Conservation (phyloP, 2,888 invertebrate species). For the Oxycera nigricornis region DNA sequence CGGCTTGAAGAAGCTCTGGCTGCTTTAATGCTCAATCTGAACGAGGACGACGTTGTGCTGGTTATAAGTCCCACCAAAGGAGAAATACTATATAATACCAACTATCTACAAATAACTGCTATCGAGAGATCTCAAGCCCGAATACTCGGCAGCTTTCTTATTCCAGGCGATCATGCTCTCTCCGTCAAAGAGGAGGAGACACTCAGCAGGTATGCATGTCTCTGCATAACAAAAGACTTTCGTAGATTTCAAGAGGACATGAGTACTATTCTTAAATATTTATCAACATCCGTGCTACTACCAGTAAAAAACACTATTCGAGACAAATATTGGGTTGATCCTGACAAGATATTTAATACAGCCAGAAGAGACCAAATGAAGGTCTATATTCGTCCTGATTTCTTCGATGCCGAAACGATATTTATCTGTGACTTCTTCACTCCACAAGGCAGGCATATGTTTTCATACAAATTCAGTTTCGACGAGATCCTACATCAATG, state of each 20-base stretch:
- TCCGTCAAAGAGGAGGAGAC: background rate
- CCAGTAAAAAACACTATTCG: background rate
- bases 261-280: background rate
- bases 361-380: background rate
- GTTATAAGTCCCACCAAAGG: constrained; percentile 5
- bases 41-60: background rate
- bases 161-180: background rate
- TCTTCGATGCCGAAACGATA: background rate
- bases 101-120: background rate
- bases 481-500: background rate
- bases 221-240: background rate
- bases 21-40: background rate
- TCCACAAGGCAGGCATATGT: background rate
- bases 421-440: constrained; percentile 9
- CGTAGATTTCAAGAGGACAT: background rate
- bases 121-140: background rate
- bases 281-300: background rate
- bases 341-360: background rate
- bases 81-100: background rate
- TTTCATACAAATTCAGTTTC: background rate
- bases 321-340: background rate
- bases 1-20: constrained; percentile 6
- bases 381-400: background rate
- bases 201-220: background rate
- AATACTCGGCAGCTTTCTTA: constrained; percentile 7